Base-by-base conservation (phyloP, 2,797 vertebrate species). In the Poeciliopsis paucimaculata region DNA sequence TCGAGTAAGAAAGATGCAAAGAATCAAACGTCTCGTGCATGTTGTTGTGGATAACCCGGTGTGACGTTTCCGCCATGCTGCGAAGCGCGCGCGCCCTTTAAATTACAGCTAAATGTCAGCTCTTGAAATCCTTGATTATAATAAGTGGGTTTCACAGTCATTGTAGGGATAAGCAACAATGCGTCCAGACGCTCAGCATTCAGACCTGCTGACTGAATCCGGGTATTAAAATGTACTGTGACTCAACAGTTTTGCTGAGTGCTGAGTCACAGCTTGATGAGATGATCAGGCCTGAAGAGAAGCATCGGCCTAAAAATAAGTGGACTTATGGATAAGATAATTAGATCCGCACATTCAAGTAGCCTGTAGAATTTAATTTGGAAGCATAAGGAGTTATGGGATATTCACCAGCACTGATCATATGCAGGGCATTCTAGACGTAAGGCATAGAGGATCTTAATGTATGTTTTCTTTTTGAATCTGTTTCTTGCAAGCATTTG, bases 1-100 rank as follows among this genome's bases (percentile, higher is more conserved):
- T 99, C 76, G 97, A 98, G 98, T 99, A 95, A 98, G 98, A 95
- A 77, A 11, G 2, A 34, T 18, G 0, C 26, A 23, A 28, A 28
- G 43, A 1, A 71, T 45, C 12, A 16, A 23, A 26, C 6, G n/a
- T 46, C 26, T 46, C 41, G 28, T 70, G 41, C 66, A 8, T 66
- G 60, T 18, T 62, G 7, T 13, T 1, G 18, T 41, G 36, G 23
- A n/a, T n/a, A 7, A 43, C 66, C 66, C 26, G 5, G 39, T 23
- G 23, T 43, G 23, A 70, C 66, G 20, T 70, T n/a, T 43, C 12
- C 39, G 26, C 23, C 12, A 12, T 5, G 23, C 4, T 41, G 36
- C 36, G 28, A 26, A 41, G 8, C 10, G 34, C 31, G 36, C 10
- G 3, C 16, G 39, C 6, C 9, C 64, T 68, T 10, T 12, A 26